Conservation (phyloP, 2,113 vertebrate species). For the Alethe castanea region DNA sequence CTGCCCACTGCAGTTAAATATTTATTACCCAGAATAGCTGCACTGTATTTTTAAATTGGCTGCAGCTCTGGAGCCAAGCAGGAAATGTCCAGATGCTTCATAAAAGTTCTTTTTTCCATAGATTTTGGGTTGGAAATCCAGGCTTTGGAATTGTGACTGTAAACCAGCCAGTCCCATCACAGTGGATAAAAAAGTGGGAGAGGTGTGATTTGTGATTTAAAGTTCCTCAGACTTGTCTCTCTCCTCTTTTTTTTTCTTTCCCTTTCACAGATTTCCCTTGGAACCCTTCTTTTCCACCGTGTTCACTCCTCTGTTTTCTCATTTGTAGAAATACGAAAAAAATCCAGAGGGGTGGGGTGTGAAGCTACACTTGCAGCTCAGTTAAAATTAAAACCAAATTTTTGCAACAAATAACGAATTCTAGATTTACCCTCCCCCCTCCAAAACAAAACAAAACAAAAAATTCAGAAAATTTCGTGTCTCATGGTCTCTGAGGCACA, state of each 20-base stretch:
- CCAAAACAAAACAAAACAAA: neutral
- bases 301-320: neutral
- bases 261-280: neutral
- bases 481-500: neutral
- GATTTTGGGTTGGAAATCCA: neutral
- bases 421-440: neutral
- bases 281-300: neutral
- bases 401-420: neutral
- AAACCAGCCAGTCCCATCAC: neutral
- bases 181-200: neutral
- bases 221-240: neutral
- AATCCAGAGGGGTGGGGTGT: fast-evolving
- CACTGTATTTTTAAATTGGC: neutral
- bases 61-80: neutral
- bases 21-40: neutral
- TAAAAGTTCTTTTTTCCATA: neutral
- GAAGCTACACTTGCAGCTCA: neutral
- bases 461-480: neutral
- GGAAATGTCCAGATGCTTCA: neutral
- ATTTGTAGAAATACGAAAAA: fast-evolving
- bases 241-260: neutral
- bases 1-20: neutral
- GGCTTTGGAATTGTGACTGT: neutral
- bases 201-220: neutral
- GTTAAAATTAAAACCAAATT: neutral